phyloP scores from a whole-genome alignment of 2,113 vertebrate species.

The Nesospiza acunhae region DNA sequence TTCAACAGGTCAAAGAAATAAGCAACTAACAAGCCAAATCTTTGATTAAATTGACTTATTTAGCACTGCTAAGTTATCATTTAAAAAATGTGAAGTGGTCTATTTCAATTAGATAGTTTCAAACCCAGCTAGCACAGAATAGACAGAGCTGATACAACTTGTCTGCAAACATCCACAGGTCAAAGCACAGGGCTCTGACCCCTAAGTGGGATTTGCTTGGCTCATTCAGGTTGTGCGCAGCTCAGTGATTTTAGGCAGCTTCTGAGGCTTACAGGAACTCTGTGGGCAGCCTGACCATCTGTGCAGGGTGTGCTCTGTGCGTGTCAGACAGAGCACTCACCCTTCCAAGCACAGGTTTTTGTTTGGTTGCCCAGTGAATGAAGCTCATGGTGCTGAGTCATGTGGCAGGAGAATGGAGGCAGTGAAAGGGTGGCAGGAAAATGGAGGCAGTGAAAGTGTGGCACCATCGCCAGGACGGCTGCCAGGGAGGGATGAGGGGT shows the following conservation, averaged over 20 bases:
- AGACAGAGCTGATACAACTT: neutral
- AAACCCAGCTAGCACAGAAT: neutral
- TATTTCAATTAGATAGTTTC: neutral
- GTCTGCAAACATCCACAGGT: neutral
- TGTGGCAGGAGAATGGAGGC: neutral
- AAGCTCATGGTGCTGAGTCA: neutral
- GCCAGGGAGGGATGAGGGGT: neutral
- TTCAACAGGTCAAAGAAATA: neutral
- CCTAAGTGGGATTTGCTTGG: neutral
- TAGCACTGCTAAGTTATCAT: neutral
- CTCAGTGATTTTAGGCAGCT: neutral
- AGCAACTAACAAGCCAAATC: neutral
- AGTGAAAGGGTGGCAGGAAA: neutral
- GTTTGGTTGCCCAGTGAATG: neutral
- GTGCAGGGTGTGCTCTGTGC: neutral
- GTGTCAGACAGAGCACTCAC: neutral
- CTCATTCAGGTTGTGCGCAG: neutral
- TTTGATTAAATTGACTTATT: neutral
- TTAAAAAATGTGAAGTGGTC: neutral
- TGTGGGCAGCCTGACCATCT: neutral
- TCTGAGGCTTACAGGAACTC: neutral
- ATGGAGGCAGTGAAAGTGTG: neutral
- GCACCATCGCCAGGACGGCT: accelerated
- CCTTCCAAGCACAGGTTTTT: neutral
- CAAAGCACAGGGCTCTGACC: neutral